Evolutionary conservation across 1,140 invertebrate genomes (phyloP), one percentile per base, ranked within the genome.

Genomic region (Drosophila takahashii): DNA sequence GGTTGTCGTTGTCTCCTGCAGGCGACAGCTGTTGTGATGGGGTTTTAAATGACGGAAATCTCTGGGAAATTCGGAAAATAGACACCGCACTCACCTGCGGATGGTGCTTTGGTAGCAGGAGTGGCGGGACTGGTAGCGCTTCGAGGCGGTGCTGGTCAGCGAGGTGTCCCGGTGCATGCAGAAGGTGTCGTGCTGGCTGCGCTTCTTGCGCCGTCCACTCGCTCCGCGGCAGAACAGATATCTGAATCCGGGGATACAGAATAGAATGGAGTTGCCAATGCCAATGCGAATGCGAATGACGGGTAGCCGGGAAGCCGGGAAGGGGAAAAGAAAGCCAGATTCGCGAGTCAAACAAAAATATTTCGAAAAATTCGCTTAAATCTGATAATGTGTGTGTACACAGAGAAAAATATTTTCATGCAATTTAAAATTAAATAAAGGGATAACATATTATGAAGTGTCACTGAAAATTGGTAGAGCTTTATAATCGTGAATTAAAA

Each of bases 81-180:
- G 32, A n/a, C 9, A 37, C 0, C 9, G 7, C 5, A 78, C 72
- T 91, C 61, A 92, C 91, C 91, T 92, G 72, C 89, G 71, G 9
- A 91, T 59, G 22, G 91, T 92, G 60, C 91, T 92, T 51, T 92
- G 91, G 56, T 91, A 89, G 66, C 80, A 90, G 34, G 86, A 92
- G 27, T 85, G 81, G 5, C 90, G 73, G 0, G 91, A 91, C 51
- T 91, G 84, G 61, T 70, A 92, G 7, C 91, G 77, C 45, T 90
- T 91, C 8, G 90, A 92, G 41, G 91, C 83, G 32, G 91, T 92
- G 77, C 91, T 92, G 72, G 91, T 92, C 75, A 92, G 44, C 50
- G 91, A 92, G 51, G 91, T 90, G 56, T 92, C 87, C 32, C 91
- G 77, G 59, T 91, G 91, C 80, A 85, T 90, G 80, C 80, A 91